Evolutionary conservation across 2,888 invertebrate species (phyloP), one percentile per base, ranked within the genome.

Genomic region (Nomada ferruginata): DNA sequence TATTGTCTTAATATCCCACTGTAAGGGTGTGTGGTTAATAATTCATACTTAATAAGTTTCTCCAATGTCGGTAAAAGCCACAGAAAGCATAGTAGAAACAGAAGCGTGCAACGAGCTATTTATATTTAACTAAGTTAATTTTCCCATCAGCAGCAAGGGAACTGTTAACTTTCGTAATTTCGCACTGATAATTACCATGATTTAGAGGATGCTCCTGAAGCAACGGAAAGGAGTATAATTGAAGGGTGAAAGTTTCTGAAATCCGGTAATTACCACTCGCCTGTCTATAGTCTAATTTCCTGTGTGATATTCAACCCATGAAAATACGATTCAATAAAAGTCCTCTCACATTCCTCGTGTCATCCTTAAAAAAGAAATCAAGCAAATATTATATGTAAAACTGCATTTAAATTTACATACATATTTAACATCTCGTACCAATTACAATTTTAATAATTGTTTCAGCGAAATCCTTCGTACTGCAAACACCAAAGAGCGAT

Each of bases 111-210:
- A 23, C 7, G 5, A 18, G 42, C 5, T 55, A 76, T 76, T 76
- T 63, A 68, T 36, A 36, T 36, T 68, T 69, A 55, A 55, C 76
- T 76, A 63, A 78, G 55, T 59, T 50, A 76, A 79, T 63, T 63
- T 79, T 69, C 50, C 69, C 50, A 23, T 57, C 50, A 57, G 23
- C 5, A 47, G 26, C 42, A 1, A 26, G 52, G 2, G 42, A 42
- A 18, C 66, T 61, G 55, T 68, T 47, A 68, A 78, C 76, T 76
- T 52, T 20, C n/a, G 29, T 53, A 69, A 79, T 52, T 76, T 57
- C 20, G 11, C 69, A 69, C 64, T 9, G 78, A 69, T 76, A 52
- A 79, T 76, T 64, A 69, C 69, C 76, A 18, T 57, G 68, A 79
- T 76, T 64, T 69, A 79, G 26, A 13, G n/a, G 47, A 2, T 61